A percentile compares a stretch with the other conserved stretches of the same genome.
phyloP scores from a whole-genome alignment of 2,888 invertebrate species.

The Lycia hirtaria region DNA sequence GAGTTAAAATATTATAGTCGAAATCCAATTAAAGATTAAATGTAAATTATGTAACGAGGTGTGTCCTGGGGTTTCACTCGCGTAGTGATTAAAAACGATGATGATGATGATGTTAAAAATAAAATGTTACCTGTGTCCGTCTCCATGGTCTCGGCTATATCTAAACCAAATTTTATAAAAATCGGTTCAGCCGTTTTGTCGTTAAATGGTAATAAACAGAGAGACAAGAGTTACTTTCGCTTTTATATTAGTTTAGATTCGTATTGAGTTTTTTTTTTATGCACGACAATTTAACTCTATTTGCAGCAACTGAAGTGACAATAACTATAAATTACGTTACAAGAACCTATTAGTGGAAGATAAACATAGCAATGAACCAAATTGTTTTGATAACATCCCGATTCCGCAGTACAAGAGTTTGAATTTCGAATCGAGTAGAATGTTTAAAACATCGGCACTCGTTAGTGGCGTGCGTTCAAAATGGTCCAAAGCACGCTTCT shows the following conservation, averaged over 20 bases:
- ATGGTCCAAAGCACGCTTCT: constrained; percentile 43
- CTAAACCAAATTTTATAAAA: too few species aligned
- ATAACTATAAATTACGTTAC: constrained; percentile 4
- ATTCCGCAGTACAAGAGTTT: neutral
- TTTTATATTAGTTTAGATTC: too few species aligned
- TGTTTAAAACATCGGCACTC: constrained; percentile 62
- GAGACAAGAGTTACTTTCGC: too few species aligned
- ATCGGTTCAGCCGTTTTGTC: too few species aligned
- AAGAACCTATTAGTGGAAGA: constrained; percentile 13
- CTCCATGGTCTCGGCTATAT: too few species aligned
- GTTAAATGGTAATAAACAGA: too few species aligned
- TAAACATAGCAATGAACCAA: constrained; percentile 30
- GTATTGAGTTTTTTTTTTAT: neutral
- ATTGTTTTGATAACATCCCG: constrained; percentile 29
- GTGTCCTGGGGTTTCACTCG: too few species aligned
- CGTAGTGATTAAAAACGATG: too few species aligned
- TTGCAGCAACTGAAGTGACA: constrained; percentile 11
- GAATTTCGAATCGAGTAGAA: constrained; percentile 8
- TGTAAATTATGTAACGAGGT: constrained; percentile 17
- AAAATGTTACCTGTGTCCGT: too few species aligned
- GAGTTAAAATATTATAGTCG: constrained; percentile 33
- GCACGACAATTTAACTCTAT: neutral
- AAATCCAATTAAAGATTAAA: constrained; percentile 41
- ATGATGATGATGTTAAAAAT: too few species aligned
- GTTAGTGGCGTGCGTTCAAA: constrained; percentile 50